A percentile compares a stretch with the other conserved stretches of the same genome.
These are phyloP conservation scores for Chroicocephalus ridibundus DNA, from an alignment of 2,113 vertebrate genomes.

Conservation along the genomic window DNA sequence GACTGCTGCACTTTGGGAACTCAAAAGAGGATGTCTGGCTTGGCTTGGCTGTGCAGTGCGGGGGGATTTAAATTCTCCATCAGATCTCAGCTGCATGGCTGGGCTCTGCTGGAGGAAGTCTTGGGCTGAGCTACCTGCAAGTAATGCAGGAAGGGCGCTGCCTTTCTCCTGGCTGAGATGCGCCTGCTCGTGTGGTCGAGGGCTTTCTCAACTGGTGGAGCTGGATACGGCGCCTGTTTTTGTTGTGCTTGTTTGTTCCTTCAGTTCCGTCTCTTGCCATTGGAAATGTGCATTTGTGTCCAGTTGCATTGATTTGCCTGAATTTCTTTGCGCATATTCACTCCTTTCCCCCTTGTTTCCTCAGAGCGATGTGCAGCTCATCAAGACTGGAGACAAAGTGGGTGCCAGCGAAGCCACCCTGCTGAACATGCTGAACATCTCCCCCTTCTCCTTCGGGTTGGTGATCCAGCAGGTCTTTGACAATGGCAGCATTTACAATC, in stretches of 20 bases:
- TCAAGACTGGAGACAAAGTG: conserved; percentile 94
- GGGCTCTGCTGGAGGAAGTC: background rate
- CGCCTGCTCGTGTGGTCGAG: accelerated
- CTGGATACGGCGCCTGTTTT: background rate
- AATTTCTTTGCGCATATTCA: accelerated
- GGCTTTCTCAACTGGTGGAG: background rate
- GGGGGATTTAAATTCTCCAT: background rate
- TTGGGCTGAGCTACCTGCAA: accelerated
- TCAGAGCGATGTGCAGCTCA: conserved; percentile 93
- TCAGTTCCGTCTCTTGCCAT: accelerated
- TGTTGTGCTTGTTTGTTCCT: background rate
- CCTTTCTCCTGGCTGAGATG: background rate
- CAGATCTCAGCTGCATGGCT: background rate
- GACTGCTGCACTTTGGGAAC: background rate
- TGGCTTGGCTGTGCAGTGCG: accelerated
- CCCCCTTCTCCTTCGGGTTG: conserved; percentile 94
- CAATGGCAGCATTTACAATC: conserved; percentile 97
- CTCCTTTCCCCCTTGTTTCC: background rate
- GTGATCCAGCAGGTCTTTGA: conserved; percentile 98
- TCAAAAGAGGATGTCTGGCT: background rate
- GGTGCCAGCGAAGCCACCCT: conserved; percentile 97
- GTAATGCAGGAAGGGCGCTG: background rate
- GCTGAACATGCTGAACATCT: conserved; percentile 99
- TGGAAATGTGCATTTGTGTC: background rate
- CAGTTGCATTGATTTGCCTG: accelerated